Conservation (phyloP, 2,888 invertebrate genomes). For the Loripinus fragilis region DNA sequence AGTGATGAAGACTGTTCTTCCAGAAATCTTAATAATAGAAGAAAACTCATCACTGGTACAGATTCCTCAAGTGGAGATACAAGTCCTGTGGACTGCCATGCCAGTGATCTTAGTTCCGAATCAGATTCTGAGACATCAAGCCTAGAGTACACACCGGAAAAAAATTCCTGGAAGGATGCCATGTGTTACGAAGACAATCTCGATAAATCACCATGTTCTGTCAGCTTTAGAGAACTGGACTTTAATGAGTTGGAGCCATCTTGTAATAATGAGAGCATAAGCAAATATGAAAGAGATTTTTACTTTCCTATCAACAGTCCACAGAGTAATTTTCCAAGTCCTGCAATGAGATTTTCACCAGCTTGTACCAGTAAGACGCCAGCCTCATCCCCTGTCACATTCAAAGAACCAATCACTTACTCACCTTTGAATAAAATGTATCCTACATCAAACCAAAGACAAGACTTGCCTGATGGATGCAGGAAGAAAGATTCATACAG, state of each 20-base stretch:
- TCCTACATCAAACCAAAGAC: not conserved
- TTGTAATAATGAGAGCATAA: not conserved
- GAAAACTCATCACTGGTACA: not conserved
- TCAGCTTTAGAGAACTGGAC: constrained; percentile 51
- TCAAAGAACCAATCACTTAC: not conserved
- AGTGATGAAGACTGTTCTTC: constrained; percentile 32
- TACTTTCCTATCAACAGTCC: not conserved
- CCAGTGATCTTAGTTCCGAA: not conserved
- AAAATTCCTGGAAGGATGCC: not conserved
- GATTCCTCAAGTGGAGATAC: constrained; percentile 13
- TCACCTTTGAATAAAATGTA: not conserved
- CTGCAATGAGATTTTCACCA: not conserved
- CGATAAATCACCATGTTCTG: constrained; percentile 44
- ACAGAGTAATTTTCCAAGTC: constrained; percentile 9
- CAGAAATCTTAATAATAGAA: not conserved
- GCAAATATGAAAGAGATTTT: not conserved
- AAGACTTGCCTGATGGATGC: not conserved
- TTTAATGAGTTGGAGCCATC: constrained; percentile 15
- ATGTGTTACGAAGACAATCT: constrained; percentile 13
- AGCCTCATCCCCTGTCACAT: constrained; percentile 7
- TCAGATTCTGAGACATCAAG: constrained; percentile 1
- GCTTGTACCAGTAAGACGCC: constrained; percentile 15
- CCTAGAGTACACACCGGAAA: constrained; percentile 3
- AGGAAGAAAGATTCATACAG: not conserved
- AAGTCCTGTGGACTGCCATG: not conserved